These are phyloP conservation scores for Bradysia coprophila DNA, from an alignment of 1,140 invertebrate species.

Conservation along the genomic window DNA sequence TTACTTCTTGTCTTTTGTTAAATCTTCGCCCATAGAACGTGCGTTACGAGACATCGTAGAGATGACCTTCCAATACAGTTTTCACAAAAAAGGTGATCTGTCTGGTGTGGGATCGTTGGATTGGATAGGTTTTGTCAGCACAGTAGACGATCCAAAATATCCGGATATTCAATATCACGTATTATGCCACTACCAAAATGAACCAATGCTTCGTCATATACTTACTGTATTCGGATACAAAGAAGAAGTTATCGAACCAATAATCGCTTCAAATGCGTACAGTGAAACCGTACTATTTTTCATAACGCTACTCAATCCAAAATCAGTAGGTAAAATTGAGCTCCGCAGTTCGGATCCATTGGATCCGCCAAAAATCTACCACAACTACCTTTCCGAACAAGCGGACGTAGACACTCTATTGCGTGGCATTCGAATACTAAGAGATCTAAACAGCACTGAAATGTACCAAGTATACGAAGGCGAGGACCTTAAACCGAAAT, in stretches of 20 bases:
- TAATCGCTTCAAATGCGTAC: neutral
- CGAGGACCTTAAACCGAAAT: conserved; percentile 40
- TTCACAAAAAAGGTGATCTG: conserved; percentile 46
- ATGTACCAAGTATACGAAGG: conserved; percentile 57
- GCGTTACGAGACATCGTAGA: neutral
- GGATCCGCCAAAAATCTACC: conserved; percentile 46
- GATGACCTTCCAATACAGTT: conserved; percentile 22
- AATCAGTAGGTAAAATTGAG: conserved; percentile 30
- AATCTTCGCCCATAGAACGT: no score
- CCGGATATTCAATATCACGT: conserved; percentile 71
- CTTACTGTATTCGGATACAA: conserved; percentile 23
- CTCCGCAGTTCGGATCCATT: conserved; percentile 36
- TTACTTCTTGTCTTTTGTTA: conserved; percentile 45
- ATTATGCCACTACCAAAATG: conserved; percentile 60
- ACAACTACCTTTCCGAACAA: conserved; percentile 59
- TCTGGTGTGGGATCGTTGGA: conserved; percentile 74
- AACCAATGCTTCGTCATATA: neutral
- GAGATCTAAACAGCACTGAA: conserved; percentile 41
- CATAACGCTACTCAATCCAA: conserved; percentile 23
- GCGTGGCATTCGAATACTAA: conserved; percentile 49
- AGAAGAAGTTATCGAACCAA: conserved; percentile 15
- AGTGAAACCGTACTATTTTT: conserved; percentile 14
- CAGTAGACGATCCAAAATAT: conserved; percentile 62
- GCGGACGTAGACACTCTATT: conserved; percentile 47
- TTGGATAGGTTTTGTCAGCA: conserved; percentile 31